Evolutionary conservation across 2,888 invertebrate species (phyloP).

Genomic region (Epinotia nisella): DNA sequence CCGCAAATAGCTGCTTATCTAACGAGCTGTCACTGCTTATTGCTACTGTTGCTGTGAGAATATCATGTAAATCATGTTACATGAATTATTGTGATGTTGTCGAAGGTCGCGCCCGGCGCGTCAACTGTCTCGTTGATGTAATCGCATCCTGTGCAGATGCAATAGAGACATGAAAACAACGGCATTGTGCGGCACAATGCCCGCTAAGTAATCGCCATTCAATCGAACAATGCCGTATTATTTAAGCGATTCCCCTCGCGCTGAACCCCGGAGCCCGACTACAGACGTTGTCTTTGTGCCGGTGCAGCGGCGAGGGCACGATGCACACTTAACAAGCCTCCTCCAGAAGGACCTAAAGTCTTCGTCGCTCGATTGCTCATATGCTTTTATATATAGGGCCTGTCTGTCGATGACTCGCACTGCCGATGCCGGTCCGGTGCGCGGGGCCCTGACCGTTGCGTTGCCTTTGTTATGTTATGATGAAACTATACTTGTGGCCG

Average conservation of each 20-base stretch:
- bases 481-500: neutral
- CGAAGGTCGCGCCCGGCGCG: slow-evolving; percentile 33
- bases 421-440: neutral
- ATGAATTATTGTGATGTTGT: slow-evolving; percentile 36
- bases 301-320: neutral
- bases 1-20: slow-evolving; percentile 25
- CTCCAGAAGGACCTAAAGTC: slow-evolving; percentile 1
- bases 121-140: slow-evolving; percentile 35
- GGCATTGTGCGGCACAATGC: slow-evolving; percentile 29
- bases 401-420: neutral
- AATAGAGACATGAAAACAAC: slow-evolving; percentile 22
- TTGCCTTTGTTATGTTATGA: slow-evolving; percentile 18
- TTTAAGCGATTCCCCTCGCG: slow-evolving; percentile 12
- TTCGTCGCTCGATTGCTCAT: neutral
- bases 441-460: slow-evolving; percentile 17
- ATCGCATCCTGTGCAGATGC: slow-evolving; percentile 40
- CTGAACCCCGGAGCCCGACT: slow-evolving; percentile 4
- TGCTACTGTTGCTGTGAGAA: neutral
- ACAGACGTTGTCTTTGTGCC: slow-evolving; percentile 28
- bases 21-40: neutral
- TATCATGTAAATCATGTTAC: slow-evolving; percentile 15
- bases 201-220: slow-evolving; percentile 23
- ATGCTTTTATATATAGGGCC: neutral
- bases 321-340: neutral
- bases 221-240: slow-evolving; percentile 28